Evolutionary conservation across 1,140 invertebrate genomes (phyloP), one percentile per base, ranked within the genome.

Genomic region (Schmidtea mediterranea): DNA sequence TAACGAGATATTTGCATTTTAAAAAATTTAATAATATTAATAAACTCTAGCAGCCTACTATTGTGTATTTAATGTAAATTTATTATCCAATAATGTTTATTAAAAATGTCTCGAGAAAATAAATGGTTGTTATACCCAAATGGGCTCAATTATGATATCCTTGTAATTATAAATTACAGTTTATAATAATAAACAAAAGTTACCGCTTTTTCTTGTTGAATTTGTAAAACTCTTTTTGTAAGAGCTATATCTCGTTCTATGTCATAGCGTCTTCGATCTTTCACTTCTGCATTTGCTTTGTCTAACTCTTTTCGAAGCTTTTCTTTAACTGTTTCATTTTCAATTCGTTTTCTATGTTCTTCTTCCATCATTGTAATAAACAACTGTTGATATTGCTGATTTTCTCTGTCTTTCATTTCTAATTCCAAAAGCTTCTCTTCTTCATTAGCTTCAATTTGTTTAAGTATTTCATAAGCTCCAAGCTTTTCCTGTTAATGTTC

Each of bases 391-490:
- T 64, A 62, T 49, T 58, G 54, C 6, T 61, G 53, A 49, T 66
- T 65, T 54, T 67, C 64, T 52, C 62, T 60, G 52, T 67, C 64
- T 47, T 65, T 67, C 26, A 57, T 51, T 45, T 67, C 64, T 39
- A 65, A 49, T 21, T 62, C 59, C 54, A 61, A 58, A 21, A 66
- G 51, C 15, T 50, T 43, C 40, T 61, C 57, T 52, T 65, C 57
- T 53, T 67, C 62, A 53, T 63, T 66, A 49, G 64, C 59, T 48
- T 59, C 55, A 26, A 67, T 67, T 51, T 67, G 64, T 36, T 66
- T 58, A 45, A 63, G 52, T 9, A 67, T 57, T 51, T 63, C 60
- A 10, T 55, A 56, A 9, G 63, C 63, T 12, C 63, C 64, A 37
- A 65, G 46, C 5, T 60, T 54, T 36, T 49, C 46, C 43, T 65